Conservation (phyloP, 2,113 vertebrate species). For the Rhinoderma darwinii region DNA sequence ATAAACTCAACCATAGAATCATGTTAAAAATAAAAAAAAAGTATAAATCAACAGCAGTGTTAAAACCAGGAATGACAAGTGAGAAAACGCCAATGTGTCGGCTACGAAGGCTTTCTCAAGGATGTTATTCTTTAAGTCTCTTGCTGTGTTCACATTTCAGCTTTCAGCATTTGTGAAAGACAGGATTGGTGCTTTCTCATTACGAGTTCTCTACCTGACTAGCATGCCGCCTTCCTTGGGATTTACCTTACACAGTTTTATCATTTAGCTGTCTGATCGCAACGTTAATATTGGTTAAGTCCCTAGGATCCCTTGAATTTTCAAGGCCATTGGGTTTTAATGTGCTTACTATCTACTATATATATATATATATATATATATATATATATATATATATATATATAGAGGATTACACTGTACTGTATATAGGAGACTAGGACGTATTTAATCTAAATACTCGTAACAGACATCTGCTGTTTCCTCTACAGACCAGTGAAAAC, state of each 20-base stretch:
- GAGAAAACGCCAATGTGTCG: conserved; percentile 24
- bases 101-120: conserved; percentile 31
- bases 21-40: not conserved
- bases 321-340: not conserved
- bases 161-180: conserved; percentile 44
- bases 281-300: conserved; percentile 26
- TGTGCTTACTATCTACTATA: not conserved
- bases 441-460: not conserved
- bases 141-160: conserved; percentile 48
- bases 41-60: conserved; percentile 27
- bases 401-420: not conserved
- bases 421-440: not conserved
- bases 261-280: conserved; percentile 16
- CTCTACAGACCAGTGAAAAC: not conserved
- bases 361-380: too few species aligned
- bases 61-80: conserved; percentile 20
- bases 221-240: not conserved
- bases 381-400: too few species aligned
- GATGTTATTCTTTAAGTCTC: conserved; percentile 31
- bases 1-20: not conserved
- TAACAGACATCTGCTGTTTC: not conserved
- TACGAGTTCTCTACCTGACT: conserved; percentile 32
- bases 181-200: conserved; percentile 21
- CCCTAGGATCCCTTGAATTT: not conserved
- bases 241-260: conserved; percentile 3